Evolutionary conservation across 2,888 invertebrate genomes (phyloP).

Genomic region (Latrodectus elegans): DNA sequence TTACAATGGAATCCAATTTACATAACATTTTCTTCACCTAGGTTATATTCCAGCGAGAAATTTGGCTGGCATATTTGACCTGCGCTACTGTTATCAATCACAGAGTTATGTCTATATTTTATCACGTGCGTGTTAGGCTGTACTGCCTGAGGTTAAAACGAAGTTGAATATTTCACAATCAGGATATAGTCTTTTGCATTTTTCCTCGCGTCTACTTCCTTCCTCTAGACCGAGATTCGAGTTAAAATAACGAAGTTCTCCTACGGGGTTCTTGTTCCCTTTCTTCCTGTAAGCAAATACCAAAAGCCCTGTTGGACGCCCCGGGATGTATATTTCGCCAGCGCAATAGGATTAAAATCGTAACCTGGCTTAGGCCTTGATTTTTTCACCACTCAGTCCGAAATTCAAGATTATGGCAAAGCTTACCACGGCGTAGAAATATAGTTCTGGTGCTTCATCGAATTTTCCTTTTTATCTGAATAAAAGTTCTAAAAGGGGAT

Average conservation of each 20-base stretch:
- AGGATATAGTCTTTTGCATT: constrained; percentile 53
- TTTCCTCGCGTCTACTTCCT: constrained; percentile 1
- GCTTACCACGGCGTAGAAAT: background rate
- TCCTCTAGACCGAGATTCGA: constrained; percentile 23
- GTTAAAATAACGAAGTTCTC: constrained; percentile 55
- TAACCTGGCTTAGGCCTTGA: constrained; percentile 43
- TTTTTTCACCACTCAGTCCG: constrained; percentile 46
- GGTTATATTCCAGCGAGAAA: constrained; percentile 5
- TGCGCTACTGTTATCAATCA: constrained; percentile 31
- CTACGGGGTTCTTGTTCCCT: constrained; percentile 7
- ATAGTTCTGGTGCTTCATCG: background rate
- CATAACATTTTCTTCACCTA: constrained; percentile 8
- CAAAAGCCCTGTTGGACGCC: constrained; percentile 15
- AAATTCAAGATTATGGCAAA: constrained; percentile 28
- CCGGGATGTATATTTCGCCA: constrained; percentile 41
- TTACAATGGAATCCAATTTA: constrained; percentile 12
- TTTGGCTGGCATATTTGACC: background rate
- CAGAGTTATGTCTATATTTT: background rate
- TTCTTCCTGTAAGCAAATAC: background rate
- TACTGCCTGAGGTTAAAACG: constrained; percentile 48
- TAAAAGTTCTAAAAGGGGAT: constrained; percentile 26
- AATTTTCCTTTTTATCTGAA: constrained; percentile 19
- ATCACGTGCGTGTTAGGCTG: constrained; percentile 18
- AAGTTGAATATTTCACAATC: constrained; percentile 66
- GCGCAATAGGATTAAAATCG: constrained; percentile 59